phyloP scores from a whole-genome alignment of 1,140 invertebrate genomes.

The Cyclargus thomasi region DNA sequence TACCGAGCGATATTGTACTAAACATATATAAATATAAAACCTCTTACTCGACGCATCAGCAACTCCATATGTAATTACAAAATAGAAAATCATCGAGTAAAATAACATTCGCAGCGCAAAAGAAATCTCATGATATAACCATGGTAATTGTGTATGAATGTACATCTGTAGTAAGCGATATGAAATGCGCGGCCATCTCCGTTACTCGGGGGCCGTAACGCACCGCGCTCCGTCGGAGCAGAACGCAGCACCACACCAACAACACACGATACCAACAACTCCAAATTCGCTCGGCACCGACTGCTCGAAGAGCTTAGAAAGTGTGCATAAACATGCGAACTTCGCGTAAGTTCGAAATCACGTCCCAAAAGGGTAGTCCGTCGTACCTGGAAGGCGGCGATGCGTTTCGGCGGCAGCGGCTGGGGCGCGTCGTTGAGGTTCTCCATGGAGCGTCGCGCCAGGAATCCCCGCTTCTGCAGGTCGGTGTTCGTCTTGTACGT shows the following conservation, averaged over 20 bases:
- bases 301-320: constrained; percentile 52
- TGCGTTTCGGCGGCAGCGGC: constrained; percentile 59
- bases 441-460: constrained; percentile 80
- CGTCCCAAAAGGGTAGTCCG: not conserved
- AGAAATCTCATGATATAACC: not conserved
- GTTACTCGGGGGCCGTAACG: constrained; percentile 49
- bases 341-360: constrained; percentile 23
- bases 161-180: not conserved
- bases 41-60: not conserved
- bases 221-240: constrained; percentile 62
- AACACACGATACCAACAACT: constrained; percentile 19
- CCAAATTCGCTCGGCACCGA: constrained; percentile 48
- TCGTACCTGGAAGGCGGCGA: constrained; percentile 65
- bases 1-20: not conserved
- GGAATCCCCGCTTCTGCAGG: constrained; percentile 62
- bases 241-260: constrained; percentile 40
- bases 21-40: not conserved
- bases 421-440: constrained; percentile 77
- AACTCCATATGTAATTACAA: not conserved
- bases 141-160: constrained; percentile 6
- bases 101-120: constrained; percentile 1
- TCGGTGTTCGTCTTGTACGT: constrained; percentile 46
- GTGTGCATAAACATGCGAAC: constrained; percentile 39
- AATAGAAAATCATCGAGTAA: not conserved
- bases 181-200: constrained; percentile 32